Base-by-base conservation (phyloP, 2,888 invertebrate genomes). In the Platycnemis pennipes region DNA sequence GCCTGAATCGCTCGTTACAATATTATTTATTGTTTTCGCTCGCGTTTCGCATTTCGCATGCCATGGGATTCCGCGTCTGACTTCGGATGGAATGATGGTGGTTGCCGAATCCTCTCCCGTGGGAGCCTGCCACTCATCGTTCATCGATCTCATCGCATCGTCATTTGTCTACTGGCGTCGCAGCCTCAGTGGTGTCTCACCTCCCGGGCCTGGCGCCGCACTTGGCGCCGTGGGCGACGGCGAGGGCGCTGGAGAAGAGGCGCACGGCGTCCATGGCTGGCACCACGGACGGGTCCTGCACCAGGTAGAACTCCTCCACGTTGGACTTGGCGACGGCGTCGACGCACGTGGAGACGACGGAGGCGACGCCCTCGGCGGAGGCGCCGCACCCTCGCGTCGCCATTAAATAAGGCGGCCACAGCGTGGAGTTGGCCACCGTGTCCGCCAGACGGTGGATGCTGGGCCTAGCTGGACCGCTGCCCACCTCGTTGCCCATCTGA, bases 301-400 rank as follows among this genome's bases (percentile, higher is more conserved):
- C 91, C 91, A 91, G 37, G 16, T 91, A 91, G 63, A 91, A 91
- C 63, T 91, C 91, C n/a, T 91, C 91, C 44, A 91, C 91, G 63
- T 91, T 91, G 42, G 91, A 91, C 8, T 44, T 22, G 13, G 91
- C 91, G 16, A 63, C 91, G 91, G 91, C 91, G 63, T 91, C 91
- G n/a, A 91, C 42, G 91, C 91, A 91, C 2, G 91, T 69, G 8
- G 91, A 56, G 44, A 91, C 91, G 63, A 91, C 69, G 44, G 91
- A 91, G 87, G 45, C 45, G 1, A 42, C 53, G 0, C 42, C 91
- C 63, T 63, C 63, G 44, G 26, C 37, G 26, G 77, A 31, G 77
- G 13, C 77, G 26, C 91, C 91, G 63, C 91, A 91, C 44, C 91
- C 91, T 2, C 91, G 56, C 44, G 91, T 91, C n/a, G 95, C 95